Evolutionary conservation across 1,140 invertebrate genomes (phyloP).

Genomic region (Drosophila azteca): DNA sequence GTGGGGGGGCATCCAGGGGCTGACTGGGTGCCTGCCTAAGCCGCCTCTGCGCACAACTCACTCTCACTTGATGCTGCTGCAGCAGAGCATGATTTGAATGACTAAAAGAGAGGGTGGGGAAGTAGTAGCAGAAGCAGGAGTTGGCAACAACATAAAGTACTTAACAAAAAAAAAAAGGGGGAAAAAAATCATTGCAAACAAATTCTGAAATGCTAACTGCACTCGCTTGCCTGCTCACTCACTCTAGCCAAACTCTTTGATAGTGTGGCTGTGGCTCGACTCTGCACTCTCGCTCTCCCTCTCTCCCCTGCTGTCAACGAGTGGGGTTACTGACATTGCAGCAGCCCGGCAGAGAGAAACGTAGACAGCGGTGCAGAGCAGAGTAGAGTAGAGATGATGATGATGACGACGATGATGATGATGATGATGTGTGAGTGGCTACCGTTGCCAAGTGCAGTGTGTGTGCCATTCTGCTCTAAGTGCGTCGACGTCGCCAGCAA

Average conservation of each 20-base stretch:
- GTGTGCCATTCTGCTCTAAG: conserved; percentile 1
- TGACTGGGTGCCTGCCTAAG: conserved; percentile 10
- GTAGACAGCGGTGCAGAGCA: conserved; percentile 20
- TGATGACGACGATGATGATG: no score
- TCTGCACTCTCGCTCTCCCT: conserved; percentile 9
- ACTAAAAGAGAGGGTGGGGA: conserved; percentile 60
- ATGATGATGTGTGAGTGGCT: conserved; percentile 18
- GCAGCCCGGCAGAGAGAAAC: conserved; percentile 54
- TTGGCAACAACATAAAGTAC: conserved; percentile 67
- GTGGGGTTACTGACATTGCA: conserved; percentile 82
- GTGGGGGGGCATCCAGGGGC: background rate
- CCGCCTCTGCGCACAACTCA: conserved; percentile 60
- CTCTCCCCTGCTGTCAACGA: conserved; percentile 48
- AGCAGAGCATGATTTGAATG: conserved; percentile 56
- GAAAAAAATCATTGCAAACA: conserved; percentile 62
- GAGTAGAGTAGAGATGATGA: background rate
- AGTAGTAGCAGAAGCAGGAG: conserved; percentile 26
- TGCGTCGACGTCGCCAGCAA: conserved; percentile 1
- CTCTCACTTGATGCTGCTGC: conserved; percentile 68
- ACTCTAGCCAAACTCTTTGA: background rate
- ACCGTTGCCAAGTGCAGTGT: conserved; percentile 42
- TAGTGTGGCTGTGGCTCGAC: background rate
- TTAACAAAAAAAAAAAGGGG: conserved; percentile 44
- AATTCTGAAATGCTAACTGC: conserved; percentile 68
- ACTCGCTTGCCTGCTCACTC: conserved; percentile 30